A percentile compares a stretch with the other conserved stretches of the same genome.
Evolutionary conservation across 2,797 vertebrate species (phyloP).

Genomic region (Microcaecilia unicolor): DNA sequence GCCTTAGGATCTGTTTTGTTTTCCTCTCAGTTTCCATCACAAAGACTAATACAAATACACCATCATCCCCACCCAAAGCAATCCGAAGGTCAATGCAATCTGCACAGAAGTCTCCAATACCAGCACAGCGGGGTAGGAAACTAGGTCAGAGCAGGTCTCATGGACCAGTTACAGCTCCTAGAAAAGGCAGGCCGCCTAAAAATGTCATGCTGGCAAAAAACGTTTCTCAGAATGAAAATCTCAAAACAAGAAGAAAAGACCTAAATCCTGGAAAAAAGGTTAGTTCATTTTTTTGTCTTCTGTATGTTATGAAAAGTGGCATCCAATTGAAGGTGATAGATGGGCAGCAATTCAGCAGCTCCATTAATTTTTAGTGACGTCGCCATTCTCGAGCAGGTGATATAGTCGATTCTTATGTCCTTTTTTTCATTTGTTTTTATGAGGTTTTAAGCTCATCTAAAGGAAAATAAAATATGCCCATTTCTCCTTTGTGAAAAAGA

Average conservation of each 20-base stretch:
- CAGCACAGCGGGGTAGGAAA: conserved; percentile 64
- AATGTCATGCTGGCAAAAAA: conserved; percentile 36
- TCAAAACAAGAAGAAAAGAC: conserved; percentile 70
- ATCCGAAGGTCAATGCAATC: conserved; percentile 72
- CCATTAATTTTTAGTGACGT: too few species aligned
- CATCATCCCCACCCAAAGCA: conserved; percentile 69
- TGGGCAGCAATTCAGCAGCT: too few species aligned
- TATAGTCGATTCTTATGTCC: too few species aligned
- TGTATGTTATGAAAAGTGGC: conserved; percentile 26
- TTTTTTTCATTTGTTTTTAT: too few species aligned
- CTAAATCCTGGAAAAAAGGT: conserved; percentile 87
- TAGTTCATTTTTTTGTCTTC: conserved; percentile 33
- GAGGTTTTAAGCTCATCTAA: too few species aligned
- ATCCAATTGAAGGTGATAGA: too few species aligned
- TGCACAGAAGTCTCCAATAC: conserved; percentile 58
- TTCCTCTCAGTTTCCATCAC: conserved; percentile 62
- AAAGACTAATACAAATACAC: conserved; percentile 63
- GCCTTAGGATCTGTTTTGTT: conserved; percentile 25
- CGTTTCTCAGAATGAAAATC: conserved; percentile 38
- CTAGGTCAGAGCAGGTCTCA: conserved; percentile 61
- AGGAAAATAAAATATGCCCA: too few species aligned
- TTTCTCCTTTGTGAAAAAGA: too few species aligned
- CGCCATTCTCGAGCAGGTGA: too few species aligned
- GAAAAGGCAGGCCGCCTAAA: conserved; percentile 60
- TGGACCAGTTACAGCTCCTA: conserved; percentile 36